Evolutionary conservation across 2,888 invertebrate genomes (phyloP).

Genomic region (Orchesellides sinensis): DNA sequence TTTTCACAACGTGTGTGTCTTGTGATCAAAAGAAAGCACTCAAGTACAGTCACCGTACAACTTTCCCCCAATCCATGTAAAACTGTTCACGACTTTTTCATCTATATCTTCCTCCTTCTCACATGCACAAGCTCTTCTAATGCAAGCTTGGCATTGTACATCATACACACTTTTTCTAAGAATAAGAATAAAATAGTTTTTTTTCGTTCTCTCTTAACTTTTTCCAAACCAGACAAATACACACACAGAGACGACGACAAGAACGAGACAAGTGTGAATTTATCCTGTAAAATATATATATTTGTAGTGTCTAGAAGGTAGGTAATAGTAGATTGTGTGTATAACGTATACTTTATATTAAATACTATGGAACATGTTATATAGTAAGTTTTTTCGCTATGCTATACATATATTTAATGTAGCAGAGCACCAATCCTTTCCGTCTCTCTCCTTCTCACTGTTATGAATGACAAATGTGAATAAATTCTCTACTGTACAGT

Average conservation of each 20-base stretch:
- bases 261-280: constrained; percentile 57
- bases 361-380: too few species aligned
- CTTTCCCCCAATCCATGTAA: too few species aligned
- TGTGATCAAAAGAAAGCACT: too few species aligned
- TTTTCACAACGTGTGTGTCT: too few species aligned
- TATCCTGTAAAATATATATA: constrained; percentile 30
- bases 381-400: too few species aligned
- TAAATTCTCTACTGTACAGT: constrained; percentile 56
- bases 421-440: constrained; percentile 17
- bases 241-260: constrained; percentile 47
- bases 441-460: constrained; percentile 39
- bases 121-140: not conserved
- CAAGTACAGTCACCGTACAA: too few species aligned
- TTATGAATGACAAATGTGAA: constrained; percentile 61
- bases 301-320: constrained; percentile 5
- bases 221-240: constrained; percentile 52
- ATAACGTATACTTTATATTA: too few species aligned
- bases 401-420: too few species aligned
- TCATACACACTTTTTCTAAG: not conserved
- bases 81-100: too few species aligned
- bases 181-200: not conserved
- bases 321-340: not conserved
- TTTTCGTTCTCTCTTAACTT: not conserved
- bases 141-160: too few species aligned
- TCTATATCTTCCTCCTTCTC: not conserved